Evolutionary conservation across 2,797 vertebrate genomes (phyloP), one percentile per base, ranked within the genome.

Genomic region (Petrocephalus schoutedeni): DNA sequence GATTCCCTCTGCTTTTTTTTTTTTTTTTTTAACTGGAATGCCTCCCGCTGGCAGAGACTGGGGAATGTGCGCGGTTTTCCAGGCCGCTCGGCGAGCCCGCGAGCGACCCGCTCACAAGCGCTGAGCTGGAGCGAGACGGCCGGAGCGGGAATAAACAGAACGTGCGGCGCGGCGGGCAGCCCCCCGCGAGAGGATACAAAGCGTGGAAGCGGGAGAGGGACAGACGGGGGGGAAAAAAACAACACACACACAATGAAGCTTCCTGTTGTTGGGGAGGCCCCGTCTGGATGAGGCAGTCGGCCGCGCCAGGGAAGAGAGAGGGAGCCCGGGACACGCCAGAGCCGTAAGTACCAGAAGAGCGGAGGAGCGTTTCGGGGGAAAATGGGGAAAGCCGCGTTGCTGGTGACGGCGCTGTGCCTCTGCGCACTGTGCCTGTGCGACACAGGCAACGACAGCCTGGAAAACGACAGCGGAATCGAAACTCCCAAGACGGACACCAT

Each of bases 1-100:
- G 89, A 94, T 93, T 94, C 91, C 92, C 57, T 92, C 91, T 92
- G 93, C 91, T 91, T 91, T 93, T 94, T 95, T 93, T 41, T 41
- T 36, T 36, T 41, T 41, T 41, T 41, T 41, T 41, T 41, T 41
- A 92, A 92, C 92, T 91, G 93, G 92, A 92, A 93, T 91, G 51
- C 91, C 90, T 91, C 88, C 87, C n/a, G 36, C 36, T 36, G 36
- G 87, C 80, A 41, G n/a, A 49, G 49, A 87, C 41, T 9, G 57
- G 45, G 45, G 87, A 74, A 89, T 88, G 56, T 53, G 53, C 10
- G 21, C 74, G 9, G 36, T 53, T 67, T 61, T 80, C 58, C 56
- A 36, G 10, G 9, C 23, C 23, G 61, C 56, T 49, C 87, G 51
- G 67, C 67, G 51, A 16, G 53, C 59, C 86, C 16, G 32, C 36